Conservation (phyloP, 1,140 invertebrate species). For the Eulimnadia texana region DNA sequence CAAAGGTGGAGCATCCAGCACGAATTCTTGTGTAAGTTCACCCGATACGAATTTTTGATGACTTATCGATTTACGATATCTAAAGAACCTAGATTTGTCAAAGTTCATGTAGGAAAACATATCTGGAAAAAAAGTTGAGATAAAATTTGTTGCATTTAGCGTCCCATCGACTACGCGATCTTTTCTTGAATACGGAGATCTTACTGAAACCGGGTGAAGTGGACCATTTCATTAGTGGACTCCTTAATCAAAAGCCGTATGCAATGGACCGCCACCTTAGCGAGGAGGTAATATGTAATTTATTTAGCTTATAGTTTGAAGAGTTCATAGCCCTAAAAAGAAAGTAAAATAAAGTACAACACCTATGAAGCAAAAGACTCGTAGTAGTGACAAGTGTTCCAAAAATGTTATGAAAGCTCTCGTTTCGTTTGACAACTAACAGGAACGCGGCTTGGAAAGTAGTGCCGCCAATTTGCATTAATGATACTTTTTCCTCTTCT, state of each 20-base stretch:
- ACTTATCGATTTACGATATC: background rate
- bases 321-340: no score
- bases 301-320: no score
- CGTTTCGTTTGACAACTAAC: background rate
- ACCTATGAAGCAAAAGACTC: no score
- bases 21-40: no score
- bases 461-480: no score
- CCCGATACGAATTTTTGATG: no score
- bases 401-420: no score
- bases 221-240: slow-evolving; percentile 35
- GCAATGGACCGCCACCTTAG: slow-evolving; percentile 36
- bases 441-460: background rate
- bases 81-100: background rate
- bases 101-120: slow-evolving; percentile 10
- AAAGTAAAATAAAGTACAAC: no score
- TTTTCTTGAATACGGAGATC: slow-evolving; percentile 35
- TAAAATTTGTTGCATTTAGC: no score
- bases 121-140: background rate
- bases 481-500: no score
- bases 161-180: slow-evolving; percentile 31
- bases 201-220: slow-evolving; percentile 36
- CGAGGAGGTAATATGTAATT: slow-evolving; percentile 27
- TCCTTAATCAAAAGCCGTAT: slow-evolving; percentile 36
- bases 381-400: no score
- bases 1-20: slow-evolving; percentile 36